These are phyloP conservation scores for Anser brachyrhynchus DNA, from an alignment of 2,113 vertebrate genomes.

Conservation along the genomic window DNA sequence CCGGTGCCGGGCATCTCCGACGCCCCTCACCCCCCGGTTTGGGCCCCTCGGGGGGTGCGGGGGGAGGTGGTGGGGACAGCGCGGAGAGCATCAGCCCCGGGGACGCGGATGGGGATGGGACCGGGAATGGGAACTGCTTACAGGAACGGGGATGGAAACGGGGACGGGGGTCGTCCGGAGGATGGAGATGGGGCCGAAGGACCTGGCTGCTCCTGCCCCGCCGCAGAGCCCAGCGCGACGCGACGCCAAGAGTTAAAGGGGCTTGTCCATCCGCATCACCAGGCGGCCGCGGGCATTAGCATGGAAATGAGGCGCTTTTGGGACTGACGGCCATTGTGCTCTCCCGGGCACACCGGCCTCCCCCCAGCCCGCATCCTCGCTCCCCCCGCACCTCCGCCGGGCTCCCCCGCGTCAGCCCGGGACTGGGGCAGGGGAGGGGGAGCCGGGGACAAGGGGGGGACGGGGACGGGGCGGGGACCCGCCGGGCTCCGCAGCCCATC, in stretches of 20 bases:
- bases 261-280: conserved; percentile 31
- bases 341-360: background rate
- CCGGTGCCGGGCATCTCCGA: background rate
- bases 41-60: too few species aligned
- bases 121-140: background rate
- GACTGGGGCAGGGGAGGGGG: background rate
- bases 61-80: background rate
- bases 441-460: background rate
- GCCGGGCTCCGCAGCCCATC: conserved; percentile 50
- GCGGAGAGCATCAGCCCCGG: background rate
- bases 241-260: conserved; percentile 52
- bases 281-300: conserved; percentile 44
- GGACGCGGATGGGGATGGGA: background rate
- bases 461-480: background rate
- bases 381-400: background rate
- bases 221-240: background rate
- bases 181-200: background rate
- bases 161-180: too few species aligned
- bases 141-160: background rate
- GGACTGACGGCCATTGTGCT: conserved; percentile 51
- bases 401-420: background rate
- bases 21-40: too few species aligned
- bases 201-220: background rate
- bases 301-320: conserved; percentile 65
- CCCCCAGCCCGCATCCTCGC: background rate